Evolutionary conservation across 2,888 invertebrate species (phyloP).

Genomic region (Dynastes grantii): DNA sequence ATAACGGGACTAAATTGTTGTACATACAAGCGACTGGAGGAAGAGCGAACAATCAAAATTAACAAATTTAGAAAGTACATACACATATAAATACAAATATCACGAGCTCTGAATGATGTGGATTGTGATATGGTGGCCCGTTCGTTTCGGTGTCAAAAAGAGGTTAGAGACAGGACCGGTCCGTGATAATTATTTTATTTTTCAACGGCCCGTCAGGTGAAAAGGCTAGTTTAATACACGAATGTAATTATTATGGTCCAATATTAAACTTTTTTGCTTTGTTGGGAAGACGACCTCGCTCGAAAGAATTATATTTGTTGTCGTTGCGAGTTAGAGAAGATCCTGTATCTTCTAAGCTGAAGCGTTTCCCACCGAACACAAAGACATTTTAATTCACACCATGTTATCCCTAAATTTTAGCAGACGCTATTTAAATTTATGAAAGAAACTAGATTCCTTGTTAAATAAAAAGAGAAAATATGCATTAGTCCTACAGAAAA

Average conservation of each 20-base stretch:
- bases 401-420: neutral
- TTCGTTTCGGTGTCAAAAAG: slow-evolving; percentile 6
- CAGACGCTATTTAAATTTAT: neutral
- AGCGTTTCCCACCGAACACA: neutral
- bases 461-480: no score
- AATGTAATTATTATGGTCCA: slow-evolving; percentile 3
- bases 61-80: slow-evolving; percentile 35
- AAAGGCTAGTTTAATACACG: neutral
- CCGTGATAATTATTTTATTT: slow-evolving; percentile 14
- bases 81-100: neutral
- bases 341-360: neutral
- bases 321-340: no score
- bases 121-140: neutral
- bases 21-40: slow-evolving; percentile 15
- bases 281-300: no score
- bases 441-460: no score
- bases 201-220: neutral
- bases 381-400: neutral
- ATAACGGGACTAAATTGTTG: slow-evolving; percentile 43
- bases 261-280: neutral
- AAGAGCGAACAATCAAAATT: slow-evolving; percentile 15
- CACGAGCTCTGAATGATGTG: neutral
- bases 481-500: no score
- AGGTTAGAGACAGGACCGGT: slow-evolving; percentile 7
- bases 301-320: no score